phyloP scores from a whole-genome alignment of 2,888 invertebrate species.

The Dusona sp. region DNA sequence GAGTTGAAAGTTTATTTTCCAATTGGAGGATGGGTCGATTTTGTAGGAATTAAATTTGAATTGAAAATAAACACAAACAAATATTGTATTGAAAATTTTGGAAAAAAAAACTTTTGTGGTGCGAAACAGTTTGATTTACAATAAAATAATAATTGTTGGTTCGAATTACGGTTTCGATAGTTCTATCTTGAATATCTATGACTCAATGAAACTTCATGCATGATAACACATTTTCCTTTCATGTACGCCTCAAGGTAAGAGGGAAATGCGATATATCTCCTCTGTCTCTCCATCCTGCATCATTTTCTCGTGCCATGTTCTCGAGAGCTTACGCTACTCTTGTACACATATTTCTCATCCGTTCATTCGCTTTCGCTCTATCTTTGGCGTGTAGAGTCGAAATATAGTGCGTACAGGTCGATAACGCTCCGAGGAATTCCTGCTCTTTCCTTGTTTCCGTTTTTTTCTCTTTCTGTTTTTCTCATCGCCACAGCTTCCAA shows the following conservation, averaged over 20 bases:
- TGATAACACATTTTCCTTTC: constrained; percentile 7
- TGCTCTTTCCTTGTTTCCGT: constrained; percentile 61
- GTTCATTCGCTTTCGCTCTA: constrained; percentile 30
- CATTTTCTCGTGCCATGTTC: constrained; percentile 38
- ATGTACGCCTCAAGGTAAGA: constrained; percentile 3
- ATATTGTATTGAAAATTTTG: background rate
- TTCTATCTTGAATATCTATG: background rate
- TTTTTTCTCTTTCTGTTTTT: background rate
- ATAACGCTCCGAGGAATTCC: constrained; percentile 81
- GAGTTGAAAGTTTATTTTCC: background rate
- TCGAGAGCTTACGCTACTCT: constrained; percentile 28
- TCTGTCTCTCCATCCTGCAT: constrained; percentile 29
- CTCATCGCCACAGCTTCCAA: background rate
- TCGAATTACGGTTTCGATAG: background rate
- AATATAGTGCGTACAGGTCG: constrained; percentile 81
- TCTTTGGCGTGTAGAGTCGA: constrained; percentile 68
- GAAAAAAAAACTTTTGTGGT: background rate
- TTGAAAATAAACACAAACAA: too few relatives aligned
- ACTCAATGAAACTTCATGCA: constrained; percentile 9
- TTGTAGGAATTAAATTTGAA: too few relatives aligned
- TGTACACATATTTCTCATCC: constrained; percentile 15
- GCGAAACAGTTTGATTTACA: background rate
- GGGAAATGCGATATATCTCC: constrained; percentile 34
- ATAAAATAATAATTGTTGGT: constrained; percentile 4
- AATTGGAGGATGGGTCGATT: too few relatives aligned